These are phyloP conservation scores for Rotaria macrura DNA, from an alignment of 2,888 invertebrate species.

Conservation along the genomic window DNA sequence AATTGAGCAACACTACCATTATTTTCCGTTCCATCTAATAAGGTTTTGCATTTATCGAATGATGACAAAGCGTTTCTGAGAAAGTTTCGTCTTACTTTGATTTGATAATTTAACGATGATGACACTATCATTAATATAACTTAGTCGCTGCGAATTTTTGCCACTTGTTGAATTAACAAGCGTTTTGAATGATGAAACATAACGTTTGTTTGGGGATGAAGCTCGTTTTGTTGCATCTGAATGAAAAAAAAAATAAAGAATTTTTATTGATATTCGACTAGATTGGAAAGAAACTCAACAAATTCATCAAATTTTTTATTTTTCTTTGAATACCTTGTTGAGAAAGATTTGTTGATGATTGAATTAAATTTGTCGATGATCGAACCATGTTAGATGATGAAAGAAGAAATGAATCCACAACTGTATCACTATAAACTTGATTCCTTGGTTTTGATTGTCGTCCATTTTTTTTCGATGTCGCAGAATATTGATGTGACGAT, in stretches of 20 bases:
- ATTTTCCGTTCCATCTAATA: not conserved
- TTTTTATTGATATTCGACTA: too few species aligned
- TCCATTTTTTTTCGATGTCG: not conserved
- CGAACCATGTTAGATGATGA: not conserved
- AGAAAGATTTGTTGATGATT: not conserved
- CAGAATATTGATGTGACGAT: not conserved
- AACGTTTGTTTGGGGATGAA: not conserved
- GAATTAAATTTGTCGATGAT: not conserved
- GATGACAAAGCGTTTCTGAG: not conserved
- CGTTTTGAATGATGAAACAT: not conserved
- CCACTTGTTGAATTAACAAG: not conserved
- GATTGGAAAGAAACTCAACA: not conserved
- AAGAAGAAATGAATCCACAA: not conserved
- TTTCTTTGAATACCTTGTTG: not conserved
- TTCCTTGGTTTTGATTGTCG: not conserved
- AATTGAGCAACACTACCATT: not conserved
- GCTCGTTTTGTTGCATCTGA: not conserved
- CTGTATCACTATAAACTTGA: not conserved
- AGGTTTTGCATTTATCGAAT: not conserved
- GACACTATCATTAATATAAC: not conserved
- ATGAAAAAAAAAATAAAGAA: not conserved
- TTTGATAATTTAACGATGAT: not conserved
- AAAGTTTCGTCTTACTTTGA: not conserved
- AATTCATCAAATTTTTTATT: not conserved
- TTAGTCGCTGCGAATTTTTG: not conserved